A percentile compares a stretch with the other conserved stretches of the same genome.
Conservation (phyloP, 2,113 vertebrate species). For the Xerus inauris region DNA sequence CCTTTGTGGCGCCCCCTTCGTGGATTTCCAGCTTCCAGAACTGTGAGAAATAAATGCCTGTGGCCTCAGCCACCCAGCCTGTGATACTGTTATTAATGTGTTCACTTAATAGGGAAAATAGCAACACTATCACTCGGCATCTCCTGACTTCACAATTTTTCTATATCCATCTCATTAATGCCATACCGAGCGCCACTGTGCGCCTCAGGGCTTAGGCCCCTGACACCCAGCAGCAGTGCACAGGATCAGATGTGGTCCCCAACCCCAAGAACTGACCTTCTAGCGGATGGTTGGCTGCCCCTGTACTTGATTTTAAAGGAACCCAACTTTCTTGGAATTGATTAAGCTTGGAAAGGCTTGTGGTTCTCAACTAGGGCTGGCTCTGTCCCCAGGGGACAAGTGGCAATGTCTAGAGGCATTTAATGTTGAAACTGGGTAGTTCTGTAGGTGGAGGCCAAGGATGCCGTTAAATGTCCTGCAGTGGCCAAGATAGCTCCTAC, state of each 20-base stretch:
- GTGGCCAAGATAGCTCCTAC: not conserved
- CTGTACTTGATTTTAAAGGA: not conserved
- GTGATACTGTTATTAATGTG: not conserved
- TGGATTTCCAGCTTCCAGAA: too few relatives aligned
- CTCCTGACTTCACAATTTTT: not conserved
- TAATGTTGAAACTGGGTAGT: not conserved
- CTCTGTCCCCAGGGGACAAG: not conserved
- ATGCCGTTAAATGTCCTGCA: not conserved
- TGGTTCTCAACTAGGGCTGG: not conserved
- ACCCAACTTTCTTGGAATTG: not conserved
- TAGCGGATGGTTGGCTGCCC: fast-evolving
- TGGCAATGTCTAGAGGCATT: not conserved
- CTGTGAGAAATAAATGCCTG: not conserved
- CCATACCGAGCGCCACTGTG: not conserved
- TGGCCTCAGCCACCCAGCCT: not conserved
- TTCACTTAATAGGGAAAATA: not conserved
- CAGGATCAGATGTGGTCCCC: not conserved
- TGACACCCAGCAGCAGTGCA: fast-evolving
- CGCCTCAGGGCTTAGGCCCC: not conserved
- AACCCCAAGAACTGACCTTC: not conserved
- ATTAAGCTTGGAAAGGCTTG: not conserved
- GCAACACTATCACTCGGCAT: not conserved
- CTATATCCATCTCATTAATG: not conserved
- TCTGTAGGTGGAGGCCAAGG: not conserved
- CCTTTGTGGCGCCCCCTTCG: fast-evolving